Base-by-base conservation (phyloP, 2,888 invertebrate species). In the Lepidocyrtoides sp. region DNA sequence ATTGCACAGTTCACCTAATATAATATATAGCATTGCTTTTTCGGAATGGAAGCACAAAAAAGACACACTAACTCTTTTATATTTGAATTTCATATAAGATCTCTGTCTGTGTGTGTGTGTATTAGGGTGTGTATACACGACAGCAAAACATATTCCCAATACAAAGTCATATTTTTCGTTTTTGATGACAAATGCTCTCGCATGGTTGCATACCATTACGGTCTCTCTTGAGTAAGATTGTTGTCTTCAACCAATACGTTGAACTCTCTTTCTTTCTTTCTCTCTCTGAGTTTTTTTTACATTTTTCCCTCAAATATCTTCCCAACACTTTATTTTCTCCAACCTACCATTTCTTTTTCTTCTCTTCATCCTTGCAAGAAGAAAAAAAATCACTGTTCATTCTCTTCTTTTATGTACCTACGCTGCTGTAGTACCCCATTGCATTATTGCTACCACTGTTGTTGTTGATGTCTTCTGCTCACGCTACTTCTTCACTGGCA, bases 101-200 rank as follows among this genome's bases (percentile, higher is more conserved):
- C n/a, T n/a, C n/a, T n/a, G n/a, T n/a, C n/a, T n/a, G n/a, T n/a
- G n/a, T n/a, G n/a, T n/a, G n/a, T n/a, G n/a, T 51, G 32, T n/a
- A 66, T 29, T 29, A n/a, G 12, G 10, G 1, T 29, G 66, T 29
- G 26, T 32, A 60, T 23, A 60, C 20, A 44, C 44, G 10, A 44
- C 23, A 20, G 17, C 5, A 20, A 8, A 41, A 20, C 26, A 75
- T 26, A 60, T 54, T 41, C 29, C 44, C 3, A 17, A 66, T 26
- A 26, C 12, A 63, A 10, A 82, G 66, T 51, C 83, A 84, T 72
- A 85, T 88, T 81, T 82, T 79, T 51, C 23, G 17, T 36, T 23
- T 75, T 69, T 72, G 89, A 66, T 90, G 89, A 90, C 89, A 84
- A 90, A 79, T 84, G 72, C 84, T 90, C 51, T 90, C 79, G 89